A percentile compares a stretch with the other conserved stretches of the same genome.
Conservation (phyloP, 2,113 vertebrate genomes). For the Budorcas taxicolor region DNA sequence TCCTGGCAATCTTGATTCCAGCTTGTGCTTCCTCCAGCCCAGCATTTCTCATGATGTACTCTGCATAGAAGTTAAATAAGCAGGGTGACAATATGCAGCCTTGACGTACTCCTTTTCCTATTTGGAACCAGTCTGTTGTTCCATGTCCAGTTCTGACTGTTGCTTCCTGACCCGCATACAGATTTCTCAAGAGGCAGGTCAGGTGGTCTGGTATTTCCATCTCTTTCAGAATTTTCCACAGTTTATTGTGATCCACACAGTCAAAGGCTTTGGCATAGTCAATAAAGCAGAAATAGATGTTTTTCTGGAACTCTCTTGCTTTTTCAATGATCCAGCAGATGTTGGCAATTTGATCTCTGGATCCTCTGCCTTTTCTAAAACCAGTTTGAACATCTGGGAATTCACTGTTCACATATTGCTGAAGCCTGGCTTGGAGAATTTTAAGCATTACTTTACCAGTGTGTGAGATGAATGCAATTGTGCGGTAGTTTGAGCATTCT, state of each 20-base stretch:
- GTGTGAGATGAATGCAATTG: background rate
- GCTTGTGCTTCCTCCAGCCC: background rate
- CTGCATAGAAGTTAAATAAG: background rate
- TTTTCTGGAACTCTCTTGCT: background rate
- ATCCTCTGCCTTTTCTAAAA: background rate
- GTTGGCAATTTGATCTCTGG: background rate
- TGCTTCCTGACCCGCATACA: background rate
- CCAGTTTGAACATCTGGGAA: background rate
- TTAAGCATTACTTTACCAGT: background rate
- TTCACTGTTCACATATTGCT: background rate
- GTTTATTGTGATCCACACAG: background rate
- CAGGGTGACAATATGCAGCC: background rate
- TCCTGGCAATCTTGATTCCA: background rate
- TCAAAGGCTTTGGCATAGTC: background rate
- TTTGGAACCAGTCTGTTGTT: background rate
- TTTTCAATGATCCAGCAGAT: background rate
- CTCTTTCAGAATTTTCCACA: background rate
- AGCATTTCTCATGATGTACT: background rate
- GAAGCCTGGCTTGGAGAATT: background rate
- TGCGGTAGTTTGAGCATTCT: background rate
- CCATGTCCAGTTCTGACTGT: background rate
- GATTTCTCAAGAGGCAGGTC: background rate
- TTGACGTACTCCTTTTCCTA: fast-evolving
- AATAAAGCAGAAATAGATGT: background rate
- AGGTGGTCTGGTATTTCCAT: background rate